Conservation (phyloP, 2,113 vertebrate genomes). For the Philantomba maxwellii region DNA sequence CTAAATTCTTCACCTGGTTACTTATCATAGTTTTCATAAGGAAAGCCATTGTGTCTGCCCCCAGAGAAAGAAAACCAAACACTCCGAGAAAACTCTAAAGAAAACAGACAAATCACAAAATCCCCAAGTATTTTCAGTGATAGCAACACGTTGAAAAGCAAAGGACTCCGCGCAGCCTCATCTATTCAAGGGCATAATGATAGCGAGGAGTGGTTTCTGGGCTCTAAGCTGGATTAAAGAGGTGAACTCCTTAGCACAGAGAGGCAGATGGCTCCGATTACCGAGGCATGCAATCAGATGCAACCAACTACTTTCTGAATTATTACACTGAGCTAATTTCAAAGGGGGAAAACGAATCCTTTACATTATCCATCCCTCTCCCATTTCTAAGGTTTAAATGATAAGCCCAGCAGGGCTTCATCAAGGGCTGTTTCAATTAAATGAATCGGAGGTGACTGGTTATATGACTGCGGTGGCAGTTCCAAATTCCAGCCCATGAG, state of each 20-base stretch:
- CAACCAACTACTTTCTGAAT: constrained; percentile 76
- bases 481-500: neutral
- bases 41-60: constrained; percentile 86
- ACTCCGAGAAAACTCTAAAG: neutral
- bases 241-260: constrained; percentile 81
- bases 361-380: neutral
- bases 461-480: neutral
- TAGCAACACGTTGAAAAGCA: constrained; percentile 34
- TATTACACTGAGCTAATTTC: constrained; percentile 79
- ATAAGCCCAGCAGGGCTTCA: neutral
- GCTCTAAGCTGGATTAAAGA: constrained; percentile 96
- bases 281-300: constrained; percentile 76
- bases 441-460: neutral
- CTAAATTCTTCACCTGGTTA: constrained; percentile 92
- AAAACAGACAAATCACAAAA: neutral
- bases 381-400: constrained; percentile 27
- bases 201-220: constrained; percentile 79
- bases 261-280: constrained; percentile 94
- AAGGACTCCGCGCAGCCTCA: constrained; percentile 77
- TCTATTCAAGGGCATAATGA: constrained; percentile 84
- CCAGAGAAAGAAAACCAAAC: neutral
- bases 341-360: neutral
- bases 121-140: neutral
- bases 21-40: constrained; percentile 94
- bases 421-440: neutral